These are phyloP conservation scores for Brachyhypopomus occidentalis DNA, from an alignment of 2,113 vertebrate genomes.

Conservation along the genomic window DNA sequence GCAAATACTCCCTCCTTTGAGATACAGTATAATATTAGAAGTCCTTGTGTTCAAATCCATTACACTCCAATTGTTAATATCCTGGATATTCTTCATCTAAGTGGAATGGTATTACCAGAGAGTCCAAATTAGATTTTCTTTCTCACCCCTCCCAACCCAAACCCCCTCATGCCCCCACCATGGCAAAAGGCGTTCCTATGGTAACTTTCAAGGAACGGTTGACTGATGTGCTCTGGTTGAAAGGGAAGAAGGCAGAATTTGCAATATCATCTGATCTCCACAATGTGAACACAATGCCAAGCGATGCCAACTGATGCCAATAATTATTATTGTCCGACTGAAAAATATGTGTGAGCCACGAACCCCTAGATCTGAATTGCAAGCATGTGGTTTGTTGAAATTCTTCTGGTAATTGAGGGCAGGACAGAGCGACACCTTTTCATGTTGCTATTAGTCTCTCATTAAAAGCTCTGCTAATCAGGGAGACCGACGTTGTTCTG, in stretches of 20 bases:
- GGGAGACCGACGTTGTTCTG: neutral
- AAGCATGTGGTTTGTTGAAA: conserved; percentile 32
- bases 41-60: conserved; percentile 44
- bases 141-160: neutral
- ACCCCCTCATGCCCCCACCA: neutral
- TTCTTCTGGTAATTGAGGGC: conserved; percentile 47
- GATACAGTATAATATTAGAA: conserved; percentile 24
- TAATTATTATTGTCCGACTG: conserved; percentile 21
- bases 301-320: conserved; percentile 44
- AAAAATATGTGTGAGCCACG: conserved; percentile 8
- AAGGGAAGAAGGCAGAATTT: neutral
- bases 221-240: conserved; percentile 16
- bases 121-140: conserved; percentile 46
- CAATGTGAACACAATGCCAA: conserved; percentile 4
- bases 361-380: conserved; percentile 1
- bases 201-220: conserved; percentile 40
- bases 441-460: conserved; percentile 23
- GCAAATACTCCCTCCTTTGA: neutral
- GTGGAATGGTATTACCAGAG: conserved; percentile 29
- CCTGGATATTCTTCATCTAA: conserved; percentile 27
- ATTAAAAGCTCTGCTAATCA: conserved; percentile 22
- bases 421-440: conserved; percentile 34
- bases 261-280: conserved; percentile 31
- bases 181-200: conserved; percentile 54
- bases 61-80: conserved; percentile 44